Evolutionary conservation across 2,113 vertebrate species (phyloP), one percentile per base, ranked within the genome.

Genomic region (Dolichotis patagonum): DNA sequence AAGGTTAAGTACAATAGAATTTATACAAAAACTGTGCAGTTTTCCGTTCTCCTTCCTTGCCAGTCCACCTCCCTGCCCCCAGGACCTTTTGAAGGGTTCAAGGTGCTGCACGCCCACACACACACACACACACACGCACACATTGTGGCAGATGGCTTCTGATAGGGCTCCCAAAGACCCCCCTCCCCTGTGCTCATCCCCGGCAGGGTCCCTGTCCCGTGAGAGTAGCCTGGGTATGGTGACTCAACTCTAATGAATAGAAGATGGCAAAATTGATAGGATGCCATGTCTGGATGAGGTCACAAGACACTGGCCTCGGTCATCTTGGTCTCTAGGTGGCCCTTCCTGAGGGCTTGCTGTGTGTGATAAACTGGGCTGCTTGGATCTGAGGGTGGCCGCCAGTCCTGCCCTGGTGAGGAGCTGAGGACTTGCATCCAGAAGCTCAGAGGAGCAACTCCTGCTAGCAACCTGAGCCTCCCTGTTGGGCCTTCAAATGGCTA

Each of bases 1-100:
- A 88, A 96, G 63, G 8, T 88, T 20, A 88, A 85, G 41, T 20
- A 80, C 84, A 93, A 93, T 56, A 7, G 24, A 5, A 88, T 83
- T 88, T 90, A 73, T 52, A 30, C 6, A 60, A 94, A 69, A 63
- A 84, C 38, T 46, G 56, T 87, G 1, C 10, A 26, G 5, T n/a
- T 78, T 6, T 14, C 1, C 38, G 16, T 17, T 82, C 62, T 62
- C 5, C 78, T 73, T 6, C 30, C 8, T 88, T 24, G 62, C 24
- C 1, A 54, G 17, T 13, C 24, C 41, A 5, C 30, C 22, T 84
- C 7, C 12, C 4, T 5, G 11, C 11, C 35, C 4, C 26, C 12
- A 84, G 60, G 17, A 46, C 69, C 26, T n/a, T 26, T 54, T 1
- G 49, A 92, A 83, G 58, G 26, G 16, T 78, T 89, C 85, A 62